phyloP scores from a whole-genome alignment of 1,140 invertebrate species.

The Plutomurus gul region DNA sequence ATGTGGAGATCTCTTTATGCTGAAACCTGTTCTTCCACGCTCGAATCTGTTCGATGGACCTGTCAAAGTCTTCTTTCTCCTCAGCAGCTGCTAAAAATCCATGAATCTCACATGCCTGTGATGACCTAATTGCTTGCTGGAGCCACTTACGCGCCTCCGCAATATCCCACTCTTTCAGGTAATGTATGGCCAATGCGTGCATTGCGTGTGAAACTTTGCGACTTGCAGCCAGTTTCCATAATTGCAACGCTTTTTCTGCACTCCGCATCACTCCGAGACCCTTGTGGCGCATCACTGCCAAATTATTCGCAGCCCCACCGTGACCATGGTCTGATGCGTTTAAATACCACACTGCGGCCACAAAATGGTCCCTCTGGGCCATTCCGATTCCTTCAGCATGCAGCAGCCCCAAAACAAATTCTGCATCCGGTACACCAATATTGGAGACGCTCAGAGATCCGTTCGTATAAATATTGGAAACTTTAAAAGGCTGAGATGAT shows the following conservation, averaged over 20 bases:
- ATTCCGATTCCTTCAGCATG: constrained; percentile 4
- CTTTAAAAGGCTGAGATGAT: constrained; percentile 33
- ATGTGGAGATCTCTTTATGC: not conserved
- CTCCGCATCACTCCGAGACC: constrained; percentile 24
- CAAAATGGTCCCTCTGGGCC: constrained; percentile 8
- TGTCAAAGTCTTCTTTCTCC: constrained; percentile 24
- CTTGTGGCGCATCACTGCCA: not conserved
- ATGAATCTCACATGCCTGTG: not conserved
- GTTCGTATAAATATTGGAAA: not conserved
- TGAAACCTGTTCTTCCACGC: constrained; percentile 30
- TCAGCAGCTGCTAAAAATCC: constrained; percentile 13
- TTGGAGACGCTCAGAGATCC: constrained; percentile 34
- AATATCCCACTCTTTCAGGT: constrained; percentile 39
- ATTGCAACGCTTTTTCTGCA: constrained; percentile 27
- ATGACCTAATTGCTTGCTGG: not conserved
- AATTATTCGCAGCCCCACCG: constrained; percentile 38
- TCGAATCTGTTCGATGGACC: not conserved
- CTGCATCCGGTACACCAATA: constrained; percentile 35
- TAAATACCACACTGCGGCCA: constrained; percentile 34
- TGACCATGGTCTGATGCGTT: constrained; percentile 33
- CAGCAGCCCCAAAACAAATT: constrained; percentile 37
- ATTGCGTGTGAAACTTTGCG: constrained; percentile 36
- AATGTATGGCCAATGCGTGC: constrained; percentile 32
- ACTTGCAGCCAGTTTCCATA: constrained; percentile 41
- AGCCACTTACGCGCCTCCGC: constrained; percentile 36